Conservation (phyloP, 2,797 vertebrate genomes). For the Tapirus indicus region DNA sequence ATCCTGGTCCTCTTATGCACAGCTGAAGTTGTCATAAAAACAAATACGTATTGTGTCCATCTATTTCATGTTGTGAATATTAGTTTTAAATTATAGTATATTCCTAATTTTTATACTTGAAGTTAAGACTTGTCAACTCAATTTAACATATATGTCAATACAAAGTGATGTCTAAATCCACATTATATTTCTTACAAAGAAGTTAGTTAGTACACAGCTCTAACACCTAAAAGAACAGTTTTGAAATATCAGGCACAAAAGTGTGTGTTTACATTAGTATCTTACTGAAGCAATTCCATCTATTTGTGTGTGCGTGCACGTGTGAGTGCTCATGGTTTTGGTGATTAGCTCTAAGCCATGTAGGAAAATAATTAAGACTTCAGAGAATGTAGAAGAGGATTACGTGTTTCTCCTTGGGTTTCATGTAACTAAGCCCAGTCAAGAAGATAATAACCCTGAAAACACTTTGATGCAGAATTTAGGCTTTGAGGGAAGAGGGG, state of each 20-base stretch:
- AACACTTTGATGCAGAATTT: slow-evolving; percentile 45
- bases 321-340: neutral
- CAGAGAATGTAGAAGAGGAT: slow-evolving; percentile 2
- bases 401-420: neutral
- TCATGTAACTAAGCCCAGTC: slow-evolving; percentile 16
- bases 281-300: neutral
- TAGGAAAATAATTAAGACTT: slow-evolving; percentile 43
- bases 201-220: neutral
- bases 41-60: neutral
- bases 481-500: neutral
- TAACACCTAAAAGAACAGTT: neutral
- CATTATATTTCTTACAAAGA: neutral
- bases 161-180: slow-evolving; percentile 12
- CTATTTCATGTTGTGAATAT: neutral
- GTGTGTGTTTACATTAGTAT: neutral
- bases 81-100: neutral
- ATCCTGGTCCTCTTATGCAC: neutral
- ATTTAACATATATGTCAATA: neutral
- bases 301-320: fast-evolving
- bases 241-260: neutral
- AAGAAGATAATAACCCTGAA: slow-evolving; percentile 7
- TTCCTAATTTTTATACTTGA: neutral
- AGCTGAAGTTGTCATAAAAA: neutral
- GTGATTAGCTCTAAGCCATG: neutral
- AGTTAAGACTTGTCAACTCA: neutral